Evolutionary conservation across 2,113 vertebrate genomes (phyloP), one percentile per base, ranked within the genome.

Genomic region (Epinephelus cyanopodus): DNA sequence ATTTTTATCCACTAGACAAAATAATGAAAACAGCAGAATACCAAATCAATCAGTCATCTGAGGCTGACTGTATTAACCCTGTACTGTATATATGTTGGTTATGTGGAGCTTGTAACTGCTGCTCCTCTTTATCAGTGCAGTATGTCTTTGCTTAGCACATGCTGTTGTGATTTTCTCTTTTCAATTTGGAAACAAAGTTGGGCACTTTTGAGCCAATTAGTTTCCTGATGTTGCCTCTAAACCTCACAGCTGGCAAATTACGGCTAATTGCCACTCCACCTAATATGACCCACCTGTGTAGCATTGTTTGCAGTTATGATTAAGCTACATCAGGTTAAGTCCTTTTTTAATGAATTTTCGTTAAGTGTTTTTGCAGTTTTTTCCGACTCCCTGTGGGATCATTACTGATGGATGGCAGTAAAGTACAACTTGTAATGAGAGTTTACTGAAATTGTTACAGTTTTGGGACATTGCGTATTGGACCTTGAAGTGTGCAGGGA

Each of bases 171-270:
- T 68, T 56, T 29, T 67, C 12, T 37, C 8, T 17, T 37, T 64
- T 66, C 12, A 18, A 53, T 82, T 66, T 72, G 25, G 29, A 33
- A 63, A 48, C 17, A 63, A 74, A 74, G 54, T 70, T 63, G 13
- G n/a, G 3, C 10, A 11, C 57, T 81, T 67, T n/a, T 42, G 48
- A 23, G 56, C n/a, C 62, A 60, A 12, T 68, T 63, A 54, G 60
- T 23, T 53, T 48, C n/a, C 6, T 50, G 45, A 63, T 48, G 67
- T 56, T 21, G 29, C 53, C 23, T 67, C 27, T 15, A 17, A 74
- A 58, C 62, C 74, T 74, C 58, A 54, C 71, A 80, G 64, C 64
- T 66, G 71, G 53, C 23, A 75, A 66, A 82, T 74, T 48, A 37
- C 58, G 9, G 25, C 27, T 81, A 81, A 84, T 61, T 78, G 66